phyloP scores from a whole-genome alignment of 2,888 invertebrate species.

The Latrodectus elegans region DNA sequence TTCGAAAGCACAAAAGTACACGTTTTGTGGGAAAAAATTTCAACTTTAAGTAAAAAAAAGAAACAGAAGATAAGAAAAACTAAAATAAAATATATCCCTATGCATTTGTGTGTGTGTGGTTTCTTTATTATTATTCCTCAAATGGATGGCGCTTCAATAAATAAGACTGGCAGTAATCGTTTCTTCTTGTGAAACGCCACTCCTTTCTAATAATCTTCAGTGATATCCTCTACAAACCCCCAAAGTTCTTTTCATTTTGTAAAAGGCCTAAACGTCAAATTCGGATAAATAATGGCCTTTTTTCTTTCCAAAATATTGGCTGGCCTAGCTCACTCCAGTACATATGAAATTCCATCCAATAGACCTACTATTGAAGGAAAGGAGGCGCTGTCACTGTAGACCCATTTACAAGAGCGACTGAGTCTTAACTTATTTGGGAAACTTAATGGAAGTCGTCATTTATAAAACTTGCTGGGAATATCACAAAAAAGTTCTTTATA shows the following conservation, averaged over 20 bases:
- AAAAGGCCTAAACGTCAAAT: constrained; percentile 48
- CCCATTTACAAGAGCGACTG: constrained; percentile 16
- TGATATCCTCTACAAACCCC: constrained; percentile 27
- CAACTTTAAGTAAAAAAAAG: not conserved
- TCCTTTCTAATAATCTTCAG: constrained; percentile 24
- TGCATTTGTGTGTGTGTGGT: constrained; percentile 31
- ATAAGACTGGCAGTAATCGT: constrained; percentile 52
- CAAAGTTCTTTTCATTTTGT: constrained; percentile 52
- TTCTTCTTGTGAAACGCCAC: constrained; percentile 14
- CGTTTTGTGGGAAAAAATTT: not conserved
- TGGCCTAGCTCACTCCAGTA: constrained; percentile 25
- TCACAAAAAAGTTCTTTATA: not conserved
- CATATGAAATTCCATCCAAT: constrained; percentile 46
- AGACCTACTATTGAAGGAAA: constrained; percentile 23
- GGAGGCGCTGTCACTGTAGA: constrained; percentile 21
- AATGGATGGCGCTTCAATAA: constrained; percentile 18
- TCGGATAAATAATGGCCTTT: constrained; percentile 48
- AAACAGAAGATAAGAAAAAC: constrained; percentile 4
- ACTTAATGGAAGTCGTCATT: constrained; percentile 13
- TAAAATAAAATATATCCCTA: constrained; percentile 46
- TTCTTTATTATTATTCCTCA: constrained; percentile 22
- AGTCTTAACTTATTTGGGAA: constrained; percentile 21
- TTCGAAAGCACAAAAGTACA: no score
- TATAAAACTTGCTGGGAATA: constrained; percentile 1
- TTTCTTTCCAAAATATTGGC: constrained; percentile 34